These are phyloP conservation scores for Platycheirus albimanus DNA, from an alignment of 2,888 invertebrate genomes.

Conservation along the genomic window DNA sequence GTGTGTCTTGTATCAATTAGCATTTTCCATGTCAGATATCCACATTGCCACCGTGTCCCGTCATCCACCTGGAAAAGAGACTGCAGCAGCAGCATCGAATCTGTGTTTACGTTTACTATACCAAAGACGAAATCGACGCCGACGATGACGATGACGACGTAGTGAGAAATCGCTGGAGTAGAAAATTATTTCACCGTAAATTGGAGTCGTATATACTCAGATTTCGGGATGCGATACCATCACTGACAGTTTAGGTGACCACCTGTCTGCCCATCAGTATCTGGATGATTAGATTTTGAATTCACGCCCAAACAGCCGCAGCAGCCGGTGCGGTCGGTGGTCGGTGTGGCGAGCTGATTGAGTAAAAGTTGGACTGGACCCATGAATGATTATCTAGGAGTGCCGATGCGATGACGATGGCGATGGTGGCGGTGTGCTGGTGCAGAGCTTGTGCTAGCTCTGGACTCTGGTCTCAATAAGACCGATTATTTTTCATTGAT, in stretches of 20 bases:
- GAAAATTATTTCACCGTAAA: conserved; percentile 63
- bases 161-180: conserved; percentile 53
- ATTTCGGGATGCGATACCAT: conserved; percentile 59
- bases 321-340: no score
- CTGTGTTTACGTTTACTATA: not conserved
- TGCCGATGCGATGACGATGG: conserved; percentile 11
- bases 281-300: conserved; percentile 57
- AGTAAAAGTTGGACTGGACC: conserved; percentile 40
- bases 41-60: not conserved
- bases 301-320: conserved; percentile 49
- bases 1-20: conserved; percentile 65
- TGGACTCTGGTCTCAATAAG: not conserved
- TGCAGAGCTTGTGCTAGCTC: conserved; percentile 5
- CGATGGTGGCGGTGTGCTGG: conserved; percentile 1
- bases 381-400: conserved; percentile 42
- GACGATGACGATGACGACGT: not conserved
- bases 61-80: conserved; percentile 23
- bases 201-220: conserved; percentile 55
- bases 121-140: no score
- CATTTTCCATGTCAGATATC: conserved; percentile 58
- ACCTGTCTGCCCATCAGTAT: conserved; percentile 60
- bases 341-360: not conserved
- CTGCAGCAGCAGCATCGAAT: conserved; percentile 6
- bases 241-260: conserved; percentile 66
- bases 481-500: conserved; percentile 65